phyloP scores from a whole-genome alignment of 2,113 vertebrate genomes.

The Chunga burmeisteri region DNA sequence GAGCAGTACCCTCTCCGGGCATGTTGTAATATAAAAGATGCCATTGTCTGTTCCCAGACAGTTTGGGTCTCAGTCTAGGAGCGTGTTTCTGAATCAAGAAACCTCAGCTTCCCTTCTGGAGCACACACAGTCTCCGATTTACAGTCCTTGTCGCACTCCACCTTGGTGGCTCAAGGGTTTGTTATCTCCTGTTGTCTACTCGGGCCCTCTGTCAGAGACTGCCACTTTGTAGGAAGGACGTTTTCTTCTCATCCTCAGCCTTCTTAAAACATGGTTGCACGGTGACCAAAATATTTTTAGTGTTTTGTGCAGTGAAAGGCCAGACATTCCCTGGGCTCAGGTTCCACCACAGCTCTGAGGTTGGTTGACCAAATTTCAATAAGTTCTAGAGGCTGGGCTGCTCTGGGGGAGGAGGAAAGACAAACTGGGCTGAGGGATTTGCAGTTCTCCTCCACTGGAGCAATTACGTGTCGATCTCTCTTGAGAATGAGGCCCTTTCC shows the following conservation, averaged over 20 bases:
- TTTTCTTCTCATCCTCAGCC: neutral
- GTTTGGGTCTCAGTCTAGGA: neutral
- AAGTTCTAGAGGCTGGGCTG: neutral
- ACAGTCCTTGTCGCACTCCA: neutral
- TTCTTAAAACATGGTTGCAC: neutral
- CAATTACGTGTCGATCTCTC: neutral
- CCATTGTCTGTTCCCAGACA: neutral
- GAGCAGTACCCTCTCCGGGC: neutral
- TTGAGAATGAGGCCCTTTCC: neutral
- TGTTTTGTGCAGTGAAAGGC: neutral
- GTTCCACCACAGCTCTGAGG: neutral
- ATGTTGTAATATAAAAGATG: neutral
- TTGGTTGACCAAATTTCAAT: neutral
- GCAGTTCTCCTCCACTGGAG: neutral
- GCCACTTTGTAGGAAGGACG: neutral
- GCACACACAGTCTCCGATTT: neutral
- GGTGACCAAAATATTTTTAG: neutral
- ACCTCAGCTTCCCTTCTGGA: neutral
- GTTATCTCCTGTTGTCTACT: neutral
- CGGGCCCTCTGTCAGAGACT: neutral
- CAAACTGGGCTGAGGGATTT: neutral
- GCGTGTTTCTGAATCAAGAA: neutral
- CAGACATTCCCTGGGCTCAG: neutral
- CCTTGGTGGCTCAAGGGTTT: neutral
- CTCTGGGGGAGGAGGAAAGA: neutral